Evolutionary conservation across 1,140 invertebrate genomes (phyloP), one percentile per base, ranked within the genome.

Genomic region (Papilio xuthus): DNA sequence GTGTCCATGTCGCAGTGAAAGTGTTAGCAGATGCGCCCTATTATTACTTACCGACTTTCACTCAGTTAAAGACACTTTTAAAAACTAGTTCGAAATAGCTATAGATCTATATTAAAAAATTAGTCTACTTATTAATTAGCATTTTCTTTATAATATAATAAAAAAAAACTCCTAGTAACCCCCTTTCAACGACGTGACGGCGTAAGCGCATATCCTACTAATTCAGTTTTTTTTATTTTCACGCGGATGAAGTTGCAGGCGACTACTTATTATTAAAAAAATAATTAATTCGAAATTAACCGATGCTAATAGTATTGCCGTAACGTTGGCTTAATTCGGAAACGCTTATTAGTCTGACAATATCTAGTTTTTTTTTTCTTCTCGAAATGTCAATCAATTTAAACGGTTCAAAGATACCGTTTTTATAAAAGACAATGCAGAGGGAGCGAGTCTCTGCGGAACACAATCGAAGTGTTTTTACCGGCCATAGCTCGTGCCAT

Each of bases 401-500:
- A 53, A 28, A 69, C 26, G 73, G 76, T 28, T n/a, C 32, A 70
- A 78, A 78, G 74, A 15, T 76, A 32, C 73, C 73, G 73, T 75
- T 60, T 56, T 60, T 56, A 53, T 53, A 18, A 18, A 28, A 72
- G 42, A 47, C 70, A 47, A 72, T n/a, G 53, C 73, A 76, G 73
- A 32, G 12, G 32, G 70, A 72, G 41, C 41, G 28, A 20, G 69
- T 70, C 15, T 20, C 41, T 84, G 32, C 32, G 72, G 81, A 81
- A 84, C 82, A 88, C 86, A 86, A 86, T 85, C 78, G 82, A 76
- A 79, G 69, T 47, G 74, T 85, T 89, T 86, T 87, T 88, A 85
- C 79, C 78, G 83, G 78, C 77, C 78, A 60, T 80, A 83, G 89
- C 87, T 83, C 89, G 89, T 89, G 89, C 88, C 85, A 81, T 78